A percentile compares a stretch with the other conserved stretches of the same genome.
These are phyloP conservation scores for Actias luna DNA, from an alignment of 2,888 invertebrate species.

Conservation along the genomic window DNA sequence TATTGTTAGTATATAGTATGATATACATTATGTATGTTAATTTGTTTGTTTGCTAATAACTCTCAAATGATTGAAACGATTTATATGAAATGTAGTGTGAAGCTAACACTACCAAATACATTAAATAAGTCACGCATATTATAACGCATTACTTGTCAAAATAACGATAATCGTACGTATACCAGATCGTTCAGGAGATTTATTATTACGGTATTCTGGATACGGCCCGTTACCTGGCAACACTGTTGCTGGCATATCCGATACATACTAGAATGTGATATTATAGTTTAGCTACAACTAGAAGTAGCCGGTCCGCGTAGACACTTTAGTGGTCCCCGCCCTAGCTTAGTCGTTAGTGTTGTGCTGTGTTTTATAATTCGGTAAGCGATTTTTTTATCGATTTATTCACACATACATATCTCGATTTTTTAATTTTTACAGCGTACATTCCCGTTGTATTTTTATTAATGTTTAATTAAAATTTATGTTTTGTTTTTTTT, in stretches of 20 bases:
- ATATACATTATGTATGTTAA: no score
- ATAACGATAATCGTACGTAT: background rate
- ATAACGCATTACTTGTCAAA: background rate
- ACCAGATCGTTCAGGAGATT: background rate
- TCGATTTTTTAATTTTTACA: background rate
- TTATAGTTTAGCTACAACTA: slow-evolving; percentile 34
- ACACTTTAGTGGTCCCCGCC: slow-evolving; percentile 21
- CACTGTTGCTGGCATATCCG: slow-evolving; percentile 9
- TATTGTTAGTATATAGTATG: no score
- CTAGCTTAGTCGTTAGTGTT: slow-evolving; percentile 27
- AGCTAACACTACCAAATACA: background rate
- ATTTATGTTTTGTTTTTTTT: background rate
- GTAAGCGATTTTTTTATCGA: slow-evolving; percentile 4
- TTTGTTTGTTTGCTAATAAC: no score
- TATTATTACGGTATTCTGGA: slow-evolving; percentile 10
- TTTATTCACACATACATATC: background rate
- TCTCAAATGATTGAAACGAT: no score
- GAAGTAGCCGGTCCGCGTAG: slow-evolving; percentile 28
- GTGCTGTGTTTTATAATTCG: slow-evolving; percentile 17
- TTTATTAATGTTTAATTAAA: no score
- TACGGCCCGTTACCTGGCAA: slow-evolving; percentile 14
- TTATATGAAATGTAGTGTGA: no score
- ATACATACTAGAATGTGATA: slow-evolving; percentile 14
- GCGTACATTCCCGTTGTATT: background rate
- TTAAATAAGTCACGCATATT: background rate